Evolutionary conservation across 2,888 invertebrate species (phyloP), one percentile per base, ranked within the genome.

Genomic region (Cyclophora albipunctata): DNA sequence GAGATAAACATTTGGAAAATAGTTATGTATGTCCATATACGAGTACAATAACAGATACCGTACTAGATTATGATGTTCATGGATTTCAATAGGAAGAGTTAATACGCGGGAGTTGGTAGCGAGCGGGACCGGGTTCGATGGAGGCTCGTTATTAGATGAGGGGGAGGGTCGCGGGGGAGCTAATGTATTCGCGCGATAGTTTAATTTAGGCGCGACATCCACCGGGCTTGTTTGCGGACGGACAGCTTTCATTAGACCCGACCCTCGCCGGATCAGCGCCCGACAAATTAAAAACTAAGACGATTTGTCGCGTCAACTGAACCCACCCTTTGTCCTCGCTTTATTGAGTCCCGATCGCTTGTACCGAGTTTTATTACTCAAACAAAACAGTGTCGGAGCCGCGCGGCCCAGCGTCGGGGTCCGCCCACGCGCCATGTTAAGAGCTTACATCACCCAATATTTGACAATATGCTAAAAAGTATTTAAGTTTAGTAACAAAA

Each of bases 101-200:
- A 20, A 20, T 20, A 20, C 20, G 20, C 20, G 20, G 20, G 20
- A 20, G 20, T 20, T 20, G 37, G 37, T 5, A 2, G 37, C 4
- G 37, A 37, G 37, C 37, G 45, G 45, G 33, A 5, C 43, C 3
- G 34, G 43, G 5, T 20, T 20, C 20, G 20, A 20, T 20, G 20
- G 20, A 20, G 20, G 20, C 20, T 20, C 20, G 20, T 20, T 20
- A 20, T 20, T 20, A 20, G 20, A 20, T 20, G 20, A 33, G 46
- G 42, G 40, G 41, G 37, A 40, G 41, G 45, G n/a, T 40, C 44
- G 7, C 40, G 46, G 48, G 20, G 20, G 20, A 20, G 20, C 73
- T 75, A 77, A 75, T 76, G 54, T 73, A 74, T 74, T 68, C 71
- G 66, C 57, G 58, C 66, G 73, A 75, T 75, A 79, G 76, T 80